Evolutionary conservation across 2,888 invertebrate species (phyloP).

Genomic region (Prosapia bicincta): DNA sequence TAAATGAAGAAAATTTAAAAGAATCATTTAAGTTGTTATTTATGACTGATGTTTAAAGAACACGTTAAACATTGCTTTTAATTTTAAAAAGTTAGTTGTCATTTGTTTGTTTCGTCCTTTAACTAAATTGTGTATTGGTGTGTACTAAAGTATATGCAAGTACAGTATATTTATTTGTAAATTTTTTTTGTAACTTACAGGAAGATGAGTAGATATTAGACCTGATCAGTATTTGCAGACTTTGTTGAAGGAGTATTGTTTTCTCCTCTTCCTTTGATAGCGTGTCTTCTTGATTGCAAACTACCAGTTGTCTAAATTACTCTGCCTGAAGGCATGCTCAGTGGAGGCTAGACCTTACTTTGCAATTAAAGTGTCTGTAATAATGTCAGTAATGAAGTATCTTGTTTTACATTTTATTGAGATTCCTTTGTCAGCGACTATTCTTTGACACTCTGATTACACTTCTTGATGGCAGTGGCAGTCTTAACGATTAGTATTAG

Average conservation of each 20-base stretch:
- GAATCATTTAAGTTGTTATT: no score
- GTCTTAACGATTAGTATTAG: neutral
- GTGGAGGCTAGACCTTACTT: neutral
- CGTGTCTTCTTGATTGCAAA: neutral
- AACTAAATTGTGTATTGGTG: no score
- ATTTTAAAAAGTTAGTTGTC: no score
- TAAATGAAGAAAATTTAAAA: no score
- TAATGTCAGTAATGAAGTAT: neutral
- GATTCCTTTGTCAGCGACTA: neutral
- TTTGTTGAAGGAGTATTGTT: neutral
- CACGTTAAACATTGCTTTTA: no score
- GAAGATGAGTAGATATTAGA: no score
- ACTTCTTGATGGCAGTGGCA: neutral
- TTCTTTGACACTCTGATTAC: neutral
- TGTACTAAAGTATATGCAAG: no score
- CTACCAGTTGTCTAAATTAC: neutral
- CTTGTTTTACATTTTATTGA: slow-evolving; percentile 1
- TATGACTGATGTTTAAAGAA: no score
- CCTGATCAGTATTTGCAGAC: no score
- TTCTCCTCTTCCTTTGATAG: neutral
- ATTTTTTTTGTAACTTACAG: no score
- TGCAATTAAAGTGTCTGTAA: neutral
- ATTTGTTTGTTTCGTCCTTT: no score
- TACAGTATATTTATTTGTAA: no score
- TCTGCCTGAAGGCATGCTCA: neutral